Percentiles rank a stretch among this genome's conserved stretches.
phyloP scores from a whole-genome alignment of 2,888 invertebrate genomes.

The Drosophila ezoana region DNA sequence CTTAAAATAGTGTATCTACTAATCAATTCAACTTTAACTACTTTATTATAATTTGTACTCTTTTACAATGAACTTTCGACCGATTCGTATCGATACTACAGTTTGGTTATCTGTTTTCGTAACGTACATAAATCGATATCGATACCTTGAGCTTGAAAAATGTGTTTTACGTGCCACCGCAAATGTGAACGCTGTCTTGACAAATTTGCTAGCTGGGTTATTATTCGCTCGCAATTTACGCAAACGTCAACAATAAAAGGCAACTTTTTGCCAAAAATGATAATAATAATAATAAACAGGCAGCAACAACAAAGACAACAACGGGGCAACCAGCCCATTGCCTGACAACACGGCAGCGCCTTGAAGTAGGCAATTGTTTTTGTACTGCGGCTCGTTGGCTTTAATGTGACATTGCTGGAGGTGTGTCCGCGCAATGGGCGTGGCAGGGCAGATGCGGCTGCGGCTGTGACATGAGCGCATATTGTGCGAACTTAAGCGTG shows the following conservation, averaged over 20 bases:
- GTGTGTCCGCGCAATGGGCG: conserved; percentile 21
- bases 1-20: no score
- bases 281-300: conserved; percentile 53
- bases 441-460: conserved; percentile 8
- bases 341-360: conserved; percentile 25
- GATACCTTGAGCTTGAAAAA: conserved; percentile 4
- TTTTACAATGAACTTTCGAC: no score
- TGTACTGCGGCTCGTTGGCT: conserved; percentile 31
- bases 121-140: conserved; percentile 1
- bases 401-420: conserved; percentile 42
- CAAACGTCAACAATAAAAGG: conserved; percentile 58
- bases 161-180: not conserved
- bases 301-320: conserved; percentile 18
- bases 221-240: conserved; percentile 34
- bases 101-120: not conserved
- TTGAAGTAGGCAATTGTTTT: conserved; percentile 70
- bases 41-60: no score
- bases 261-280: conserved; percentile 48
- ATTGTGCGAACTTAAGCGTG: conserved; percentile 44
- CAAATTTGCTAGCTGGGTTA: conserved; percentile 19
- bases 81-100: conserved; percentile 1
- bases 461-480: conserved; percentile 16
- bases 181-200: conserved; percentile 1
- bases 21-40: no score
- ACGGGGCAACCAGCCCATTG: conserved; percentile 1